Percentiles rank a stretch among this genome's conserved stretches.
These are phyloP conservation scores for Vidua macroura DNA, from an alignment of 2,113 vertebrate species.

Conservation along the genomic window DNA sequence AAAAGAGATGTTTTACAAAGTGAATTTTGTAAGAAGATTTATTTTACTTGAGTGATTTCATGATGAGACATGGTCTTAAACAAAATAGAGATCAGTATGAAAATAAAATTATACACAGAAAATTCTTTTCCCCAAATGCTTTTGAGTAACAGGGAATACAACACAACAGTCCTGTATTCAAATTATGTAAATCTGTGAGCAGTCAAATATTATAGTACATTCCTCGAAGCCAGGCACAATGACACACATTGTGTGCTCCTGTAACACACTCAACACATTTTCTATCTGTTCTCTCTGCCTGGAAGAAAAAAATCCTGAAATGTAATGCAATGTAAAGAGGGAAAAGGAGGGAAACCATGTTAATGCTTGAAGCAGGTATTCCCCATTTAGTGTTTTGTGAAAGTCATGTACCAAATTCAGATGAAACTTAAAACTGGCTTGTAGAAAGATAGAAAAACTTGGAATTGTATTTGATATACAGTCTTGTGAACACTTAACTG, in stretches of 20 bases:
- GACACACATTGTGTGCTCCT: conserved; percentile 3
- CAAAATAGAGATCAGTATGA: conserved; percentile 83
- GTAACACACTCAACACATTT: conserved; percentile 6
- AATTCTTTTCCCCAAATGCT: conserved; percentile 69
- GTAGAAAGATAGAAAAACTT: conserved; percentile 65
- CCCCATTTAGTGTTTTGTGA: conserved; percentile 48
- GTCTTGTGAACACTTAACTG: conserved; percentile 26
- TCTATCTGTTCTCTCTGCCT: conserved; percentile 29
- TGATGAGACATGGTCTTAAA: conserved; percentile 77
- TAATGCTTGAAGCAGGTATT: conserved; percentile 36
- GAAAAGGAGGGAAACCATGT: conserved; percentile 33
- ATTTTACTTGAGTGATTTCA: conserved; percentile 76
- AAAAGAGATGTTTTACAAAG: conserved; percentile 31
- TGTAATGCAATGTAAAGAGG: conserved; percentile 29
- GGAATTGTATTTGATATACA: conserved; percentile 2
- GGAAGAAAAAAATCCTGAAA: conserved; percentile 24
- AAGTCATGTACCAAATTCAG: conserved; percentile 49
- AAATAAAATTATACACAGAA: conserved; percentile 76
- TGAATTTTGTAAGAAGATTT: conserved; percentile 74
- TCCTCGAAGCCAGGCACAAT: conserved; percentile 45
- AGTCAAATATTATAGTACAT: conserved; percentile 44
- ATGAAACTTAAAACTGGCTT: conserved; percentile 47
- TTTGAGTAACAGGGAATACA: conserved; percentile 74
- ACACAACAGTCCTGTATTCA: conserved; percentile 60
- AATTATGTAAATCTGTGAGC: conserved; percentile 65